phyloP scores from a whole-genome alignment of 37 sponge, comb jelly and placozoan species.

The Haliclona indistincta region DNA sequence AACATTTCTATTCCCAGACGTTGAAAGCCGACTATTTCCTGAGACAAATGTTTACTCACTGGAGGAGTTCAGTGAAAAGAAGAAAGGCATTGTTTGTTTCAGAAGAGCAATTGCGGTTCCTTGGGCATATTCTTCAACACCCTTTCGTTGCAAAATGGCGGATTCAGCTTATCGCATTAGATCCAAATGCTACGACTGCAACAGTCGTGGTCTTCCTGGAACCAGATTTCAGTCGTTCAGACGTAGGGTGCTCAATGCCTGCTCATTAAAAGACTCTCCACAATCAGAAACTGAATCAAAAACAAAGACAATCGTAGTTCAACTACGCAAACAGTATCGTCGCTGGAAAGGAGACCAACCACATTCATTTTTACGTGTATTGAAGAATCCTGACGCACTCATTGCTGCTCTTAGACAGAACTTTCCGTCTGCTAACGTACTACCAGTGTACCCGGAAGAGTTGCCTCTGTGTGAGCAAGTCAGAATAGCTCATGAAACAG shows the following conservation, averaged over 20 bases:
- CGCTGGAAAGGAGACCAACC: slow-evolving; percentile 27
- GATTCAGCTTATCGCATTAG: not conserved
- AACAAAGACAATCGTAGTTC: slow-evolving; percentile 23
- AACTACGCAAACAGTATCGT: slow-evolving; percentile 56
- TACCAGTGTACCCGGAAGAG: slow-evolving; percentile 41
- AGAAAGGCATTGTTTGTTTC: slow-evolving; percentile 31
- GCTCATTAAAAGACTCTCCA: slow-evolving; percentile 36
- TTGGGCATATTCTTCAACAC: slow-evolving; percentile 42
- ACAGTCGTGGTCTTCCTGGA: slow-evolving; percentile 27
- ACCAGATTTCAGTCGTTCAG: slow-evolving; percentile 44
- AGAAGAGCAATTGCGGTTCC: slow-evolving; percentile 41
- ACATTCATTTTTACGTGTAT: slow-evolving; percentile 33
- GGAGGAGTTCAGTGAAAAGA: slow-evolving; percentile 23
- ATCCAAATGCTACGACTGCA: slow-evolving; percentile 35
- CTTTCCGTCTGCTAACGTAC: slow-evolving; percentile 34
- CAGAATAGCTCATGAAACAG: slow-evolving; percentile 28
- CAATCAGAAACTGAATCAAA: not conserved
- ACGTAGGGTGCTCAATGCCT: slow-evolving; percentile 47
- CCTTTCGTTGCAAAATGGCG: slow-evolving; percentile 60
- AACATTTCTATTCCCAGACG: slow-evolving; percentile 43
- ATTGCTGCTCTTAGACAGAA: slow-evolving; percentile 1
- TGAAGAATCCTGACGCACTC: slow-evolving; percentile 56
- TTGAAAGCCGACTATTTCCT: slow-evolving; percentile 64
- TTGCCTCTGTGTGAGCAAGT: slow-evolving; percentile 65
- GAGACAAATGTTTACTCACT: slow-evolving; percentile 4